Percentiles rank a stretch among this genome's conserved stretches.
Evolutionary conservation across 2,888 invertebrate genomes (phyloP).

Genomic region (Melieria omissa): DNA sequence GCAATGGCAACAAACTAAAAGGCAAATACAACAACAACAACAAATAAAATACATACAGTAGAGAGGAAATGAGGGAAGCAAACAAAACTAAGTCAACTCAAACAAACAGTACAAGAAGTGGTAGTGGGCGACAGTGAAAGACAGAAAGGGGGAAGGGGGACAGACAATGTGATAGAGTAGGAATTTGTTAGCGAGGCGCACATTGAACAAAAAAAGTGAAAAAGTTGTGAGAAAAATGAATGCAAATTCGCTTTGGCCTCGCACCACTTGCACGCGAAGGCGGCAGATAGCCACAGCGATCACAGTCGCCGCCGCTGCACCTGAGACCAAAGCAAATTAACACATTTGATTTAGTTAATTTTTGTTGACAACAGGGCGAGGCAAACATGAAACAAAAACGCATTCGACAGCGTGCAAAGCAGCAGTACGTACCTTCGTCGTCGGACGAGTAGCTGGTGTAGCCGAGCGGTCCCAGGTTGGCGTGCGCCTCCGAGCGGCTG

Average conservation of each 20-base stretch:
- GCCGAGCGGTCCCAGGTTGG: slow-evolving; percentile 67
- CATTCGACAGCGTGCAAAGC: not conserved
- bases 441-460: slow-evolving; percentile 90
- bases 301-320: slow-evolving; percentile 44
- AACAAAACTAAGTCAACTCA: slow-evolving; percentile 26
- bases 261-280: slow-evolving; percentile 27
- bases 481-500: slow-evolving; percentile 68
- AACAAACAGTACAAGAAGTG: slow-evolving; percentile 31
- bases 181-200: slow-evolving; percentile 8
- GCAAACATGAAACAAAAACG: not conserved
- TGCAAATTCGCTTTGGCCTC: slow-evolving; percentile 10
- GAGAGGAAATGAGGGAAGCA: slow-evolving; percentile 8
- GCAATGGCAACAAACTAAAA: slow-evolving; percentile 6
- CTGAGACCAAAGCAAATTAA: slow-evolving; percentile 22
- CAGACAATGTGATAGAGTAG: not conserved
- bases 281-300: slow-evolving; percentile 22
- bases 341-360: not conserved
- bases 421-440: slow-evolving; percentile 82
- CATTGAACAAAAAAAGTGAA: slow-evolving; percentile 6
- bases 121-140: slow-evolving; percentile 5
- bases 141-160: slow-evolving; percentile 12
- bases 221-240: slow-evolving; percentile 20
- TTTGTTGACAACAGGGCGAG: not conserved
- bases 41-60: not conserved
- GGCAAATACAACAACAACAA: slow-evolving; percentile 1